Percentiles rank a stretch among this genome's conserved stretches.
phyloP scores from a whole-genome alignment of 2,797 vertebrate species.

The Neomorphus geoffroyi region DNA sequence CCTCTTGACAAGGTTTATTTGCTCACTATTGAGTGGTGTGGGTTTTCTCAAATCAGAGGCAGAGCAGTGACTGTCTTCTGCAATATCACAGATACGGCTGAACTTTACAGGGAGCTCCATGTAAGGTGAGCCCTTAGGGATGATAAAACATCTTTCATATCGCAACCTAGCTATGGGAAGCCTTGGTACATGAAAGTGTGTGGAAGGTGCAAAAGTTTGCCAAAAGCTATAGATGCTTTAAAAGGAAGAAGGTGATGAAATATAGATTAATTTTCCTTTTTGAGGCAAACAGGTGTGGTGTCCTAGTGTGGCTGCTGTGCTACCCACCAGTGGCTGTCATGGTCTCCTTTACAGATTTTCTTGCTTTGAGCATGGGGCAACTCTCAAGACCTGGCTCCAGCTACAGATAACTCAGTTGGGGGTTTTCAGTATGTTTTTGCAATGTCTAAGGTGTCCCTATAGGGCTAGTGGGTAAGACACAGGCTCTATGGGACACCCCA shows the following conservation, averaged over 20 bases:
- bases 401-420: not conserved
- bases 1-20: conserved; percentile 41
- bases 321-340: not conserved
- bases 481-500: not conserved
- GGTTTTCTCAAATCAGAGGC: not conserved
- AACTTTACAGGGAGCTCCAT: not conserved
- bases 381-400: not conserved
- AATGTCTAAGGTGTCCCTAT: not conserved
- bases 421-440: not conserved
- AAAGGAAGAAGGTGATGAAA: not conserved
- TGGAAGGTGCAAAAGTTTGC: not conserved
- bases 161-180: not conserved
- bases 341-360: not conserved
- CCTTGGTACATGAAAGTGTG: not conserved
- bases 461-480: not conserved
- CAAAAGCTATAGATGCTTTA: not conserved
- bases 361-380: accelerated
- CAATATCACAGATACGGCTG: not conserved
- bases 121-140: not conserved
- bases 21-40: not conserved
- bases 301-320: not conserved
- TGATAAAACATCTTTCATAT: not conserved
- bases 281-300: not conserved
- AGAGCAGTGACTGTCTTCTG: not conserved
- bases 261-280: not conserved